Evolutionary conservation across 92 coral and sea anemone genomes (phyloP).

Genomic region (Desmophyllum pertusum): DNA sequence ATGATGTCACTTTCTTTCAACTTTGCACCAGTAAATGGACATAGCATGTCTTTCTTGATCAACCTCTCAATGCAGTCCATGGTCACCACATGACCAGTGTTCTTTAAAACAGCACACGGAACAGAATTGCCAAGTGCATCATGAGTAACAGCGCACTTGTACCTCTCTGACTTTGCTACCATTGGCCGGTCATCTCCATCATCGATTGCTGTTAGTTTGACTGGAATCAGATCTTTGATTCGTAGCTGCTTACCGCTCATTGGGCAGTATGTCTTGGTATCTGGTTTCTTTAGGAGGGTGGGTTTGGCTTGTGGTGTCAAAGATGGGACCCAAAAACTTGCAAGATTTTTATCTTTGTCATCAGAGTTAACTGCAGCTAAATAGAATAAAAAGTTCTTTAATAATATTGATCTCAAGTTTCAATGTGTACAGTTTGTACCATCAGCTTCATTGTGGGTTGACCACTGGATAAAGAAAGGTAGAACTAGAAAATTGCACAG

Average conservation of each 20-base stretch:
- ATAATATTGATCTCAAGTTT: background rate
- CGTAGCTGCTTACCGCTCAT: conserved; percentile 82
- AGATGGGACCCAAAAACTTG: conserved; percentile 98
- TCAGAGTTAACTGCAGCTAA: conserved; percentile 17
- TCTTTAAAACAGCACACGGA: conserved; percentile 94
- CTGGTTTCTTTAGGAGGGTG: conserved; percentile 87
- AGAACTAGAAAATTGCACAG: too few species aligned
- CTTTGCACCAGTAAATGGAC: conserved; percentile 90
- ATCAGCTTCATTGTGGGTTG: background rate
- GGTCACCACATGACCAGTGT: conserved; percentile 94
- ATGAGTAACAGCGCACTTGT: conserved; percentile 94
- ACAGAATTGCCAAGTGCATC: conserved; percentile 95
- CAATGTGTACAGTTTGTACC: background rate
- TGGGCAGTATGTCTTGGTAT: conserved; percentile 94
- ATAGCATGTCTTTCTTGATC: conserved; percentile 93
- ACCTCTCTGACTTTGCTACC: conserved; percentile 82
- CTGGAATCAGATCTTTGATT: conserved; percentile 92
- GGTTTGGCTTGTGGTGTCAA: conserved; percentile 95
- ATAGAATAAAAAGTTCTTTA: background rate
- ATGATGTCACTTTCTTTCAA: conserved; percentile 88
- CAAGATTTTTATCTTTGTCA: conserved; percentile 71
- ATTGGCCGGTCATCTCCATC: conserved; percentile 76
- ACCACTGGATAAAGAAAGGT: too few species aligned
- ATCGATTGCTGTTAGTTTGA: conserved; percentile 77
- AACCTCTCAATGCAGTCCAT: conserved; percentile 97